Evolutionary conservation across 2,797 vertebrate species (phyloP), one percentile per base, ranked within the genome.

Genomic region (Sebastes diaconus): DNA sequence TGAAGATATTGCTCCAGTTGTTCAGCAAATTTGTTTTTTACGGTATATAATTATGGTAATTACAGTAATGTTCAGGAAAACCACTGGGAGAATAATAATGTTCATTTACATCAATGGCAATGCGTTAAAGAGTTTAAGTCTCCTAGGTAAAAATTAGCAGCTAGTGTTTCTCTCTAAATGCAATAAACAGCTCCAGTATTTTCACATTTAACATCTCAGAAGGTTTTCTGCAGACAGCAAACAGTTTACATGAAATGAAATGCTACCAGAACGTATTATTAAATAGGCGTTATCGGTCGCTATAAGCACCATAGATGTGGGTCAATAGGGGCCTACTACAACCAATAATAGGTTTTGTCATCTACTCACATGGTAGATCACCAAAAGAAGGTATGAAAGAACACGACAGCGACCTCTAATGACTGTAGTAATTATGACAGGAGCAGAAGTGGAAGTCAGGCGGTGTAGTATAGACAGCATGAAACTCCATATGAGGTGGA

Each of bases 21-120:
- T 88, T 81, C 30, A 70, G 78, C 52, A 88, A 76, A 90, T 83
- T 75, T 75, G 27, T 80, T 84, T 75, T 84, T 81, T 75, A 84
- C 71, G 60, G 69, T 87, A 79, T 88, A 72, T 90, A 90, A 93
- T 91, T 90, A 92, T 85, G 79, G 83, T 88, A 92, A 94, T 94
- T 89, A 88, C 80, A 78, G 80, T 84, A 86, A 86, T 90, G 86
- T 88, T 87, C 87, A 74, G 57, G 50, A 85, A 89, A 87, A 80
- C 79, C 80, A 42, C 73, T 80, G 79, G 85, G 88, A 93, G 73
- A 87, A 81, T 78, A 90, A 83, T 86, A 54, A 72, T 83, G 67
- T 84, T 91, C 39, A 89, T 90, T 92, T 92, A 90, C 90, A 92
- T 90, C 75, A 84, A 75, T 85, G 80, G 74, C 75, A 83, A 73